Evolutionary conservation across 2,888 invertebrate genomes (phyloP).

Genomic region (Agrotis clavis): DNA sequence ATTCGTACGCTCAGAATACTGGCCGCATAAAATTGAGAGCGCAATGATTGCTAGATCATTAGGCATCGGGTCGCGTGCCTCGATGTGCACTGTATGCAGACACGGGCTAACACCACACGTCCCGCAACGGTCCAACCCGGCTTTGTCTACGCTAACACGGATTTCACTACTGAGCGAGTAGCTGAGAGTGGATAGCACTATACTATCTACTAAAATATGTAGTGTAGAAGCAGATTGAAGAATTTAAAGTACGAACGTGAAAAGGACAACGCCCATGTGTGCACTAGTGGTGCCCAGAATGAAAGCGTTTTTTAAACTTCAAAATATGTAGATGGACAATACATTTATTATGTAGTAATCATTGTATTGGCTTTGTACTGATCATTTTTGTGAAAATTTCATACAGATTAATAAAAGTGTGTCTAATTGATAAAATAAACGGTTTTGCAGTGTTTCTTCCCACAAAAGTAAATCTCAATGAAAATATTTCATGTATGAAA

Average conservation of each 20-base stretch:
- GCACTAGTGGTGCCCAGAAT: too few species aligned
- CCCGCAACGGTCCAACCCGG: slow-evolving; percentile 23
- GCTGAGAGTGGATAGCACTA: slow-evolving; percentile 17
- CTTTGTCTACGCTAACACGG: slow-evolving; percentile 54
- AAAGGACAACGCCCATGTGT: not conserved
- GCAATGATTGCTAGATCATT: slow-evolving; percentile 55
- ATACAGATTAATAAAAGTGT: too few species aligned
- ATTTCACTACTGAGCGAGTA: slow-evolving; percentile 34
- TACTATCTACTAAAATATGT: slow-evolving; percentile 14
- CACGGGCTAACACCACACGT: slow-evolving; percentile 39
- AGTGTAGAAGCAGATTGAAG: not conserved
- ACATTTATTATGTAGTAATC: too few species aligned
- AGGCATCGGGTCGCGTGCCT: slow-evolving; percentile 25
- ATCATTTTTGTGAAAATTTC: too few species aligned
- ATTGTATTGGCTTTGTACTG: too few species aligned
- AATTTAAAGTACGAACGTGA: slow-evolving; percentile 1
- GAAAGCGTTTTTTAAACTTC: too few species aligned
- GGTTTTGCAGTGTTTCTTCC: too few species aligned
- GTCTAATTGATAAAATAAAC: too few species aligned
- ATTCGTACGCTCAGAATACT: slow-evolving; percentile 21
- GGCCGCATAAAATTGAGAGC: slow-evolving; percentile 21
- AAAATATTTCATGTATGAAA: too few species aligned
- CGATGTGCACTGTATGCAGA: slow-evolving; percentile 25
- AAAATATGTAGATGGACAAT: too few species aligned
- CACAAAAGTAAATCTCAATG: too few species aligned